Conservation (phyloP, 2,888 invertebrate species). For the Xestia xanthographa region DNA sequence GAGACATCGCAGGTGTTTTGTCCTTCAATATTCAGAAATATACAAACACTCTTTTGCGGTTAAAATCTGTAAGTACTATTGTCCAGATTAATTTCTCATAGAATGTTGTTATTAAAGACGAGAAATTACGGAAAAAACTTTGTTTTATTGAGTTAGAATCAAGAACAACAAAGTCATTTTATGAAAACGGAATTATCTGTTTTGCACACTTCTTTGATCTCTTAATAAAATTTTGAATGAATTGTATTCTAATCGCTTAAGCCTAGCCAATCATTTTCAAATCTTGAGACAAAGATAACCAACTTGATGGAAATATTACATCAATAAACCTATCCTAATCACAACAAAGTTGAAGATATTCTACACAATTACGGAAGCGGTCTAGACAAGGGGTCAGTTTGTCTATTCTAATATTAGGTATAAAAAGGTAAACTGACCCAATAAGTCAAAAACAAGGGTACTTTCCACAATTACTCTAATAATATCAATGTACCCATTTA, state of each 20-base stretch:
- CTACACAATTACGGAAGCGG: no score
- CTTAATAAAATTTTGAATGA: not conserved
- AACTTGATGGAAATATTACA: not conserved
- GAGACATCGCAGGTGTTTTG: no score
- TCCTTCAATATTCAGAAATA: no score
- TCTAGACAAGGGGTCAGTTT: not conserved
- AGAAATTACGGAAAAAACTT: no score
- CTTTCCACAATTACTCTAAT: not conserved
- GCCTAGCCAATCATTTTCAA: not conserved
- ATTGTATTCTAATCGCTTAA: not conserved
- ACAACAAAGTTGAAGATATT: no score
- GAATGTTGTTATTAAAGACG: no score
- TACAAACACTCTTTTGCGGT: no score
- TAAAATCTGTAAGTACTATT: no score
- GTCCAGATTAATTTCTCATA: no score
- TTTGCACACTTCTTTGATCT: not conserved
- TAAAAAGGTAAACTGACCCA: not conserved
- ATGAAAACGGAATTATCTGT: not conserved
- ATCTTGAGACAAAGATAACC: not conserved
- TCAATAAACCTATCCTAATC: no score
- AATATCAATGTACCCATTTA: conserved; percentile 15
- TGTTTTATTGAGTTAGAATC: no score
- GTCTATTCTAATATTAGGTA: not conserved
- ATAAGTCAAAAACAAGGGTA: not conserved
- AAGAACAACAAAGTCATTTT: not conserved